Evolutionary conservation across 1,140 invertebrate species (phyloP).

Genomic region (Papilio xuthus): DNA sequence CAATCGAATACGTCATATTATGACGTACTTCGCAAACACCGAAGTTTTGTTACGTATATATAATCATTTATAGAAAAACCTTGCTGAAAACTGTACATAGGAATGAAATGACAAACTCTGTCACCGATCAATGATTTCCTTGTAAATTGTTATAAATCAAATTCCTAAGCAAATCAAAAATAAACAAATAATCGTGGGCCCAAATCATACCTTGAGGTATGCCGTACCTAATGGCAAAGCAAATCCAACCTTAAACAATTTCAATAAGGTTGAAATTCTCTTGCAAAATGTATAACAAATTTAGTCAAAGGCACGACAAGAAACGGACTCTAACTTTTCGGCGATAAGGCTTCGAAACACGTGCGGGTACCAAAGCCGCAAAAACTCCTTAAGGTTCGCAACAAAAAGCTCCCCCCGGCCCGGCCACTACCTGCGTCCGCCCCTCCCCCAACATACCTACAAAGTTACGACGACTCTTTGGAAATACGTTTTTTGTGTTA

Average conservation of each 20-base stretch:
- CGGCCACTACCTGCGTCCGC: slow-evolving; percentile 46
- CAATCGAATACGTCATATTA: too few relatives aligned
- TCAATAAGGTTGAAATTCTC: slow-evolving; percentile 21
- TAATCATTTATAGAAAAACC: not conserved
- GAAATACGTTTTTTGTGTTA: not conserved
- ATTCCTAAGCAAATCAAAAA: not conserved
- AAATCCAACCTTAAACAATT: not conserved
- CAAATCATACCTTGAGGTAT: slow-evolving; percentile 28
- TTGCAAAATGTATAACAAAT: not conserved
- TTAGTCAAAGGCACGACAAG: not conserved
- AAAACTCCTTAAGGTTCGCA: slow-evolving; percentile 26
- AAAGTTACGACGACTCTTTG: not conserved
- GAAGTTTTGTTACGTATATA: too few relatives aligned
- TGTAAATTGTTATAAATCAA: slow-evolving; percentile 9
- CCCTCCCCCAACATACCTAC: not conserved
- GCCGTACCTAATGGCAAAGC: not conserved
- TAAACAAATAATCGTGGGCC: not conserved
- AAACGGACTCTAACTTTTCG: not conserved
- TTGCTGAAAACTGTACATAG: not conserved
- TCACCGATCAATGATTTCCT: not conserved
- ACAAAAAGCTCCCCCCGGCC: slow-evolving; percentile 43
- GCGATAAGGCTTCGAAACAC: slow-evolving; percentile 18
- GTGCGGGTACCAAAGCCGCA: not conserved
- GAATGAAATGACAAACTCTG: not conserved
- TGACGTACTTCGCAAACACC: too few relatives aligned